These are phyloP conservation scores for Coelopa frigida DNA, from an alignment of 1,140 invertebrate genomes.

Conservation along the genomic window DNA sequence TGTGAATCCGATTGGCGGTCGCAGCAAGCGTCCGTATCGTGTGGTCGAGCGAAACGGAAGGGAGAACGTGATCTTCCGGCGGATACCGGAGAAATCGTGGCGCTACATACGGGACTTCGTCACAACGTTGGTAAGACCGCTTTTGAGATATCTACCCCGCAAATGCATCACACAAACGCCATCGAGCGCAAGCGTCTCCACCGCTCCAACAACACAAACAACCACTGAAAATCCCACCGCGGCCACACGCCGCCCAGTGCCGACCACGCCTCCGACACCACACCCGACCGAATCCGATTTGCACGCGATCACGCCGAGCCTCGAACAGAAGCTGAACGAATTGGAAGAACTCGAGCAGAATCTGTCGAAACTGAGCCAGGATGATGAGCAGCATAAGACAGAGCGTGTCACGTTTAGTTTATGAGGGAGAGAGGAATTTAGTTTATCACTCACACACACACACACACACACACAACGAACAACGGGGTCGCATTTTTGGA, in stretches of 20 bases:
- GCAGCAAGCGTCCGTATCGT: conserved; percentile 27
- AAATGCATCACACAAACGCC: conserved; percentile 10
- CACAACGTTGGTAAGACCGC: conserved; percentile 52
- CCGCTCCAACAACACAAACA: conserved; percentile 1
- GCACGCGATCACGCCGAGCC: conserved; percentile 35
- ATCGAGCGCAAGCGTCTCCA: not conserved
- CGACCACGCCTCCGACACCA: too few relatives aligned
- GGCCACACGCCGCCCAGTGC: too few relatives aligned
- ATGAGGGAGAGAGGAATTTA: too few relatives aligned
- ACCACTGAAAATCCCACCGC: too few relatives aligned
- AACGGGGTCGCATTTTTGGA: too few relatives aligned
- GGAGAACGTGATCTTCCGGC: conserved; percentile 36
- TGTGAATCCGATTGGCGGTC: conserved; percentile 16
- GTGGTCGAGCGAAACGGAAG: conserved; percentile 41
- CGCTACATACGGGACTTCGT: conserved; percentile 54
- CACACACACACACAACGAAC: too few relatives aligned
- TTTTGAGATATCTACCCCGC: conserved; percentile 1
- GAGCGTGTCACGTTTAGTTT: conserved; percentile 32
- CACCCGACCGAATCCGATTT: too few relatives aligned
- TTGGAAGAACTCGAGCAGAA: conserved; percentile 24
- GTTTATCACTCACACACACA: too few relatives aligned
- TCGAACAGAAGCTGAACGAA: conserved; percentile 29
- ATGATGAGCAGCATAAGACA: conserved; percentile 13
- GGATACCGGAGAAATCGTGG: conserved; percentile 49
- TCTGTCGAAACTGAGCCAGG: conserved; percentile 16